These are phyloP conservation scores for Chionis minor DNA, from an alignment of 2,113 vertebrate genomes.

Conservation along the genomic window DNA sequence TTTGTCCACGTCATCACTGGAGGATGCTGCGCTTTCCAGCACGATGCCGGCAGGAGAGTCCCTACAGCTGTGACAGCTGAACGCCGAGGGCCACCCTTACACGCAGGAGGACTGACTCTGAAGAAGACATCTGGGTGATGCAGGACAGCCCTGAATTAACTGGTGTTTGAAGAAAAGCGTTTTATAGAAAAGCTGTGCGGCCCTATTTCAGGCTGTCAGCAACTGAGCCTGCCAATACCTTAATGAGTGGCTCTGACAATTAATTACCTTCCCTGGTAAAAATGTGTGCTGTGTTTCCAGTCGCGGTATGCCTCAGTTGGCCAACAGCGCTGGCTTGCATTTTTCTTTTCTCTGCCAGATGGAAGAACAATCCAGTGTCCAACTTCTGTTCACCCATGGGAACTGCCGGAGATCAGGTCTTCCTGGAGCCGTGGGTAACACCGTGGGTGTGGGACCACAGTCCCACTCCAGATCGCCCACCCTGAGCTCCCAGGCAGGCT, in stretches of 20 bases:
- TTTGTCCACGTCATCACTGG: neutral
- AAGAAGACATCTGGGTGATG: neutral
- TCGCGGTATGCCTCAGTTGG: neutral
- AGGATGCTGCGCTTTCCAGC: neutral
- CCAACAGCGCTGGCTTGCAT: neutral
- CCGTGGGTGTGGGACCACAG: neutral
- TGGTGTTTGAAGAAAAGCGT: neutral
- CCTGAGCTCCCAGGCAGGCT: neutral
- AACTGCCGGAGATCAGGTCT: neutral
- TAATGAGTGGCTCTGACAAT: neutral
- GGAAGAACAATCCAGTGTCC: neutral
- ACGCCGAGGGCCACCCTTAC: neutral
- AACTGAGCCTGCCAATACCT: neutral
- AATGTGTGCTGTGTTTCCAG: neutral
- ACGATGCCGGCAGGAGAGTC: neutral
- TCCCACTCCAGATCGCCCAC: neutral
- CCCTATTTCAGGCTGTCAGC: neutral
- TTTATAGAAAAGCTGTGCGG: neutral
- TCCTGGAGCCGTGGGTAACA: neutral
- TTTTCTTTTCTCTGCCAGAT: neutral
- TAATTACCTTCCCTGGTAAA: neutral
- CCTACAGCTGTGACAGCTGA: neutral
- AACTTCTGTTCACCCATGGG: neutral
- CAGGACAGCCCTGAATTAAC: neutral
- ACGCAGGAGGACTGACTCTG: rapidly evolving